These are phyloP conservation scores for Uloborus plumipes DNA, from an alignment of 2,888 invertebrate genomes.

Conservation along the genomic window DNA sequence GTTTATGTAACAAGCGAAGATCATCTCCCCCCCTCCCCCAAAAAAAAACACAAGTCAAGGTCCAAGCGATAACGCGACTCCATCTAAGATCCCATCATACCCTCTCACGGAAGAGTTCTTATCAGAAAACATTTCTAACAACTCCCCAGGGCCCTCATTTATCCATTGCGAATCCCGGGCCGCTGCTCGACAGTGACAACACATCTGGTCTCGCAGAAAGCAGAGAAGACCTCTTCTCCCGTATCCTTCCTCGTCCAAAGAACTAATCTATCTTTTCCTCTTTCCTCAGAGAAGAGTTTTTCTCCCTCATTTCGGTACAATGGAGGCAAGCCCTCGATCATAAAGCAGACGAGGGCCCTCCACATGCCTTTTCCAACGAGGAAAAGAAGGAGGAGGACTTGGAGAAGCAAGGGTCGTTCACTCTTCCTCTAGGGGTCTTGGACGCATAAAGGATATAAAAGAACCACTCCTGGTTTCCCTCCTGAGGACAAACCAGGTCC, in stretches of 20 bases:
- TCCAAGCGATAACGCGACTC: too few species aligned
- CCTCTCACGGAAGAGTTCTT: conserved; percentile 13
- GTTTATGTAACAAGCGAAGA: too few species aligned
- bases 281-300: conserved; percentile 32
- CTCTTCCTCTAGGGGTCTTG: conserved; percentile 46
- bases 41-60: too few species aligned
- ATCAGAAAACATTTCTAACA: conserved; percentile 25
- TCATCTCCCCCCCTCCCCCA: too few species aligned
- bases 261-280: conserved; percentile 49
- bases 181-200: conserved; percentile 33
- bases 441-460: conserved; percentile 37
- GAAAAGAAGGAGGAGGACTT: conserved; percentile 12
- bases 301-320: conserved; percentile 45
- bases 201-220: conserved; percentile 17
- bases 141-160: conserved; percentile 25
- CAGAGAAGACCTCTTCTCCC: background rate
- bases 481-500: conserved; percentile 17
- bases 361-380: conserved; percentile 6
- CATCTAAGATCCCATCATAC: too few species aligned
- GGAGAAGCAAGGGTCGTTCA: conserved; percentile 50
- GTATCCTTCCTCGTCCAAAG: conserved; percentile 15
- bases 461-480: conserved; percentile 46
- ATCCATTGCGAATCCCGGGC: conserved; percentile 20
- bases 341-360: conserved; percentile 40
- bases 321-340: conserved; percentile 43